Evolutionary conservation across 1,140 invertebrate species (phyloP).

Genomic region (Drosophila murphyi): DNA sequence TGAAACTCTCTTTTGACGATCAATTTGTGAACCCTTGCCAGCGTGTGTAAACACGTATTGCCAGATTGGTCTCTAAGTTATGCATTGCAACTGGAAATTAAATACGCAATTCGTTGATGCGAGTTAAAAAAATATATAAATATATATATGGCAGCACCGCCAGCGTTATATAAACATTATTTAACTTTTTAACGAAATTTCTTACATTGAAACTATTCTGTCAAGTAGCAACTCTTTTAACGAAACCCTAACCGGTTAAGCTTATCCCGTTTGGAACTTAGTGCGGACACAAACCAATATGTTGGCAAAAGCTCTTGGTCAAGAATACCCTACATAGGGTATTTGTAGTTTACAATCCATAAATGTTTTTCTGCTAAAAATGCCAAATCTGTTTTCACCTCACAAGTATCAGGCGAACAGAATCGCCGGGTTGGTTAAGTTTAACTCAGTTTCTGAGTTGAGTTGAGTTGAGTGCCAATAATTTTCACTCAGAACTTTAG

Average conservation of each 20-base stretch:
- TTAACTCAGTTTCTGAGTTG: not conserved
- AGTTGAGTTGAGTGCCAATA: not conserved
- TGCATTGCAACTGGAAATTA: no score
- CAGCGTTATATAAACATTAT: not conserved
- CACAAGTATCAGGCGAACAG: not conserved
- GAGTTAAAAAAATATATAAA: no score
- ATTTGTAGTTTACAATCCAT: not conserved
- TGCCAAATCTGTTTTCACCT: not conserved
- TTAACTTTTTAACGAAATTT: not conserved
- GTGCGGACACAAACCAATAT: not conserved
- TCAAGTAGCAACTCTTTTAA: not conserved
- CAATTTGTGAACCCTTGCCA: no score
- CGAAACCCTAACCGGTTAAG: conserved; percentile 7
- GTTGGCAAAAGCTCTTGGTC: not conserved
- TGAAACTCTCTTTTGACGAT: no score
- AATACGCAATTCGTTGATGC: no score
- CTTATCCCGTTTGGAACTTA: conserved; percentile 6
- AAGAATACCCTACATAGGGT: not conserved
- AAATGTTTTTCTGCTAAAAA: not conserved
- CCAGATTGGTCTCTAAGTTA: no score
- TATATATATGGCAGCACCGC: no score
- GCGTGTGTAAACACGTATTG: no score
- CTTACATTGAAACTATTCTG: not conserved
- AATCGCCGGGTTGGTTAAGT: not conserved
- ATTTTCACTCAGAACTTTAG: not conserved